These are phyloP conservation scores for Alloplasta piceator DNA, from an alignment of 2,888 invertebrate genomes.

Conservation along the genomic window DNA sequence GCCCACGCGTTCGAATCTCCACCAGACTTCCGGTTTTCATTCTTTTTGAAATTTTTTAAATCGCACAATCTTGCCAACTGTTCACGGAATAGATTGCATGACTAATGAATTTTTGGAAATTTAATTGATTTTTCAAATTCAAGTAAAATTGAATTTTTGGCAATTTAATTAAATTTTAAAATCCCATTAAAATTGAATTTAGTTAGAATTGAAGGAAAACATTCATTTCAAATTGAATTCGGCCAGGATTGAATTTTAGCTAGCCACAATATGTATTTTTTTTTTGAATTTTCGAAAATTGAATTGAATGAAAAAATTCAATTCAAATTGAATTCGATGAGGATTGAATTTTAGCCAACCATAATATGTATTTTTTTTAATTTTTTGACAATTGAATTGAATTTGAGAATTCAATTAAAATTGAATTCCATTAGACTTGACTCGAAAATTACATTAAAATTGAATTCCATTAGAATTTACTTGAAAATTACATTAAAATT, in stretches of 20 bases:
- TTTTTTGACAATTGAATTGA: background rate
- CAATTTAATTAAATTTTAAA: background rate
- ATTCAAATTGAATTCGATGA: no score
- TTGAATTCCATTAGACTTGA: no score
- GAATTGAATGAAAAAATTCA: background rate
- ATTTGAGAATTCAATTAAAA: background rate
- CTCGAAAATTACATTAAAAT: no score
- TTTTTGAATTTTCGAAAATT: no score
- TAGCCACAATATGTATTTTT: no score
- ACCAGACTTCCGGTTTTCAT: constrained; percentile 48
- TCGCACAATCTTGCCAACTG: constrained; percentile 22
- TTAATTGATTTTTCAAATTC: background rate
- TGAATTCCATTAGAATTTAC: no score
- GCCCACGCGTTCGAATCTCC: constrained; percentile 46
- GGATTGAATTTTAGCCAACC: no score
- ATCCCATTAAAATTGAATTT: background rate
- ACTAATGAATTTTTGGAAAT: no score
- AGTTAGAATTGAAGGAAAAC: background rate
- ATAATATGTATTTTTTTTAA: no score
- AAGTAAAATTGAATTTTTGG: background rate
- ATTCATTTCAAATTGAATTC: background rate
- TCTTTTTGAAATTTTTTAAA: background rate
- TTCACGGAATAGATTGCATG: background rate
- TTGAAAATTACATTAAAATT: no score
- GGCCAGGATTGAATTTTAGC: no score